A percentile compares a stretch with the other conserved stretches of the same genome.
phyloP scores from a whole-genome alignment of 2,113 vertebrate genomes.

The Hepsetus odoe region DNA sequence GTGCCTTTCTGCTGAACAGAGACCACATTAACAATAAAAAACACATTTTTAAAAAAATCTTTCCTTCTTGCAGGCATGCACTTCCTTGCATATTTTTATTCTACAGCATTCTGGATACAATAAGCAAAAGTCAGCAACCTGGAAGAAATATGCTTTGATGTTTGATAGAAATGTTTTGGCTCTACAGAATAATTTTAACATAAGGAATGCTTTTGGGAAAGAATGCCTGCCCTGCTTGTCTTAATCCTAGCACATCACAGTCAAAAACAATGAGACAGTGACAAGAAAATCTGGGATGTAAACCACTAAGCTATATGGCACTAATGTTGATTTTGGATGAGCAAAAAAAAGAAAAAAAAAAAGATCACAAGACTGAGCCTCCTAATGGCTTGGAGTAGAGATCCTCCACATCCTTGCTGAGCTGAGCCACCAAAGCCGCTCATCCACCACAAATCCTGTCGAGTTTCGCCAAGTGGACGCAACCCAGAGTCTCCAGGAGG shows the following conservation, averaged over 20 bases:
- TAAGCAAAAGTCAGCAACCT: background rate
- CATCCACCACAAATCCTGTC: conserved; percentile 3
- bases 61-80: background rate
- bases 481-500: background rate
- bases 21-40: too few relatives aligned
- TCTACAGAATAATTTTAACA: background rate
- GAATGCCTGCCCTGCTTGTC: background rate
- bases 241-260: background rate
- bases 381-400: background rate
- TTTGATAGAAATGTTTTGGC: background rate
- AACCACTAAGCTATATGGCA: too few relatives aligned
- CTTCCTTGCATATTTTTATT: background rate
- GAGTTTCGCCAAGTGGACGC: background rate
- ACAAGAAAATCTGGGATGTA: too few relatives aligned
- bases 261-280: background rate
- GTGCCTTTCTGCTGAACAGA: conserved; percentile 10
- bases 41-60: too few relatives aligned
- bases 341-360: background rate
- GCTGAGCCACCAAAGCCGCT: background rate
- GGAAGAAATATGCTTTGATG: background rate
- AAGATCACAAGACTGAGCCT: background rate
- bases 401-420: background rate
- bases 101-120: background rate
- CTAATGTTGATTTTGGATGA: background rate
- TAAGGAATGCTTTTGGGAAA: background rate